Conservation (phyloP, 2,113 vertebrate genomes). For the Redunca redunca region DNA sequence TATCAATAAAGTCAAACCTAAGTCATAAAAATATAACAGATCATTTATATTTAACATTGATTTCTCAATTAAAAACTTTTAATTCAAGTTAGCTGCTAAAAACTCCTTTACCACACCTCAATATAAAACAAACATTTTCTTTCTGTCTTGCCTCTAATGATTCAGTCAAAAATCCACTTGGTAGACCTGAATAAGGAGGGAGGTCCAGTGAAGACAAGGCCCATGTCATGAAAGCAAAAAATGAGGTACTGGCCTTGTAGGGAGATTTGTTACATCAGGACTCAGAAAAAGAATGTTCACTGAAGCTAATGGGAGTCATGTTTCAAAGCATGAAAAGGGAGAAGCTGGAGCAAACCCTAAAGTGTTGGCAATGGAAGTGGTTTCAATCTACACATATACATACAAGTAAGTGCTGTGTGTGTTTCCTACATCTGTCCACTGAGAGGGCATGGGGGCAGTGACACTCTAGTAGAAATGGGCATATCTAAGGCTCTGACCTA, state of each 20-base stretch:
- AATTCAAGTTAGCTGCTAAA: background rate
- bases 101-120: background rate
- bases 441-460: background rate
- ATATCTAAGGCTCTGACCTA: background rate
- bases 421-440: background rate
- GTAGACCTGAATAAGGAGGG: background rate
- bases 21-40: slow-evolving; percentile 58
- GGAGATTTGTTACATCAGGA: background rate
- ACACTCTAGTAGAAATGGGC: background rate
- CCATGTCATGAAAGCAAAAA: background rate
- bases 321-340: background rate
- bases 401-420: background rate
- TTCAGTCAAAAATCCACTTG: background rate
- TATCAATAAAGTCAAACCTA: slow-evolving; percentile 95
- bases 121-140: background rate
- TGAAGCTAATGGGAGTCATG: background rate
- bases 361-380: background rate
- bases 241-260: background rate
- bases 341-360: background rate
- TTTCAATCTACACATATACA: background rate
- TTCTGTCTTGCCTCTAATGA: background rate
- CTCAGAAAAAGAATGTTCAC: background rate
- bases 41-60: background rate
- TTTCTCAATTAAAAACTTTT: background rate
- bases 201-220: background rate